These are phyloP conservation scores for Ctenicera cuprea DNA, from an alignment of 2,888 invertebrate genomes.

Conservation along the genomic window DNA sequence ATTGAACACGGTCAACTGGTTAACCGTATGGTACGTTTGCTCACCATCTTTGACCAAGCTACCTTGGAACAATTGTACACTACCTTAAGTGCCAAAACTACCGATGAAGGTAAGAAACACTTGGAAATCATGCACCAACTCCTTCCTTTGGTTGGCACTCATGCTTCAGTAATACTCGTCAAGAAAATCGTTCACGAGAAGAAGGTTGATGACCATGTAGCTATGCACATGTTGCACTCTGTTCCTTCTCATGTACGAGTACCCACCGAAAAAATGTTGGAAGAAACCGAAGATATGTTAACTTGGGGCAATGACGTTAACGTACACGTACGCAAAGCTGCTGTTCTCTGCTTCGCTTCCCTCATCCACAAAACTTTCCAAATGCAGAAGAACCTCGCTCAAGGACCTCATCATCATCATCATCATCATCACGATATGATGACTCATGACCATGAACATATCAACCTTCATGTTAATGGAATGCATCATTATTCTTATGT, in stretches of 20 bases:
- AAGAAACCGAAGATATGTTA: constrained; percentile 67
- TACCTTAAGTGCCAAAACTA: constrained; percentile 54
- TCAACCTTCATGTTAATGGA: constrained; percentile 19
- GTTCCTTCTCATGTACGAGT: constrained; percentile 71
- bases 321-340: constrained; percentile 33
- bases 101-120: constrained; percentile 61
- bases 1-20: constrained; percentile 66
- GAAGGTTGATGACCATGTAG: constrained; percentile 62
- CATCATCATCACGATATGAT: constrained; percentile 28
- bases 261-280: constrained; percentile 69
- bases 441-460: constrained; percentile 43
- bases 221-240: constrained; percentile 67
- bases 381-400: constrained; percentile 59
- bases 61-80: constrained; percentile 65
- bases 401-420: constrained; percentile 62
- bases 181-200: constrained; percentile 66
- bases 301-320: constrained; percentile 61
- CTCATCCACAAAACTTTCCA: constrained; percentile 56
- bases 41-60: constrained; percentile 65
- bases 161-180: constrained; percentile 68
- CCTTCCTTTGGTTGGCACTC: constrained; percentile 71
- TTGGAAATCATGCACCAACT: constrained; percentile 68
- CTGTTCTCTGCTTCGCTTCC: constrained; percentile 68
- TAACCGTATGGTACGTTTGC: constrained; percentile 64
- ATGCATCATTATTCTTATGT: constrained; percentile 7